Evolutionary conservation across 1,140 invertebrate species (phyloP).

Genomic region (Pomacea maculata): DNA sequence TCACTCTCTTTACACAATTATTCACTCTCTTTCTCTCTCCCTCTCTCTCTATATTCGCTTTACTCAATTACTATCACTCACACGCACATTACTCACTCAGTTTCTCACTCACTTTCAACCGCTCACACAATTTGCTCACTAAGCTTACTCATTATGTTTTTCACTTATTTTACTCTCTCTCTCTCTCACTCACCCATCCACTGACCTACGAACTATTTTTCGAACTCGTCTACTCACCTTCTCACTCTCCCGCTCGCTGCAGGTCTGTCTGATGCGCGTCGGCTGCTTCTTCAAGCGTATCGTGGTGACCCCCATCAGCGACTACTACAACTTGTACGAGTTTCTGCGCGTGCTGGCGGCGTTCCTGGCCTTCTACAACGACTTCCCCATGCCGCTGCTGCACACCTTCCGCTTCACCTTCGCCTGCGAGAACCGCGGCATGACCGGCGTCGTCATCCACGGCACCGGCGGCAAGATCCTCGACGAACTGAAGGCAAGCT

Average conservation of each 20-base stretch:
- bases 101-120: too few relatives aligned
- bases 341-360: slow-evolving; percentile 70
- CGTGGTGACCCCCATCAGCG: slow-evolving; percentile 78
- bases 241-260: neutral
- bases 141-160: too few relatives aligned
- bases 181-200: too few relatives aligned
- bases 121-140: too few relatives aligned
- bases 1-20: too few relatives aligned
- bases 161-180: too few relatives aligned
- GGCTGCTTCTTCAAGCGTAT: slow-evolving; percentile 76
- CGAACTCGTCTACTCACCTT: neutral
- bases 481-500: slow-evolving; percentile 38
- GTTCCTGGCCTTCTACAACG: slow-evolving; percentile 49
- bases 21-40: too few relatives aligned
- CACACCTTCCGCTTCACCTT: slow-evolving; percentile 76
- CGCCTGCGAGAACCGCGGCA: slow-evolving; percentile 73
- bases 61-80: too few relatives aligned
- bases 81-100: too few relatives aligned
- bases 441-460: slow-evolving; percentile 68
- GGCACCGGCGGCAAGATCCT: slow-evolving; percentile 77
- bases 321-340: slow-evolving; percentile 85
- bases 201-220: neutral
- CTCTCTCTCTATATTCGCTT: too few relatives aligned
- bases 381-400: slow-evolving; percentile 57
- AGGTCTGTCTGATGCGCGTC: slow-evolving; percentile 75